Base-by-base conservation (phyloP, 2,113 vertebrate genomes). In the Labeo rohita region DNA sequence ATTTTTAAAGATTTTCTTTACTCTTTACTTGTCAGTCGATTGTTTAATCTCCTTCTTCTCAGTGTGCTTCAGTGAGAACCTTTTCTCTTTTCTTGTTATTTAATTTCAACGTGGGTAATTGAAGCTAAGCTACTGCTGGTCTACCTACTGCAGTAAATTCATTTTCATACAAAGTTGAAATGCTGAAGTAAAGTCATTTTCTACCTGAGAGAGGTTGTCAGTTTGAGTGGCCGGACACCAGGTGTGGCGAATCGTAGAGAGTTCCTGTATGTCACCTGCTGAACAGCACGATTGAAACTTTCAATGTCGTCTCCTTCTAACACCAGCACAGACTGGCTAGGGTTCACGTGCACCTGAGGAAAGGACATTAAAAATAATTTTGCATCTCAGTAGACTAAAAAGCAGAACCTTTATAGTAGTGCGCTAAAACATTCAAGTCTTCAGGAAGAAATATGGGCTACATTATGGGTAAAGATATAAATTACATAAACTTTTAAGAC, bases 211-310 rank as follows among this genome's bases (percentile, higher is more conserved):
- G 95, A 95, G 39, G 98, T 99, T 90, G 96, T 96, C 43, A 99
- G 96, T 84, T 97, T 96, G 88, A 99, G 96, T 0, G 98, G 98
- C n/a, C 98, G 95, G 86, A 99, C 97, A 9, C 98, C 98, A 0
- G 98, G 97, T 0, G 98, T 99, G 87, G 98, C 97, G 63, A 99
- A 99, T 88, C 97, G 96, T 79, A 99, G 94, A 0, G 97, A 98
- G 92, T 99, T 99, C 90, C 98, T 96, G 94, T 99, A 99, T 89
- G 97, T 98, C 89, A 99, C 98, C 0, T 99, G 98, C 95, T 99
- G 97, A 86, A 99, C 97, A 1, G 98, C 98, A 0, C 97, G 97
- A 92, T 98, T 99, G 90, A 99, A 98, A 89, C 97, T 98, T 92
- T 98, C 97, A 11, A 99, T 97, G 90, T 99, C 98, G 0, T 99